These are phyloP conservation scores for Branchellion lobata DNA, from an alignment of 2,888 invertebrate genomes.

Conservation along the genomic window DNA sequence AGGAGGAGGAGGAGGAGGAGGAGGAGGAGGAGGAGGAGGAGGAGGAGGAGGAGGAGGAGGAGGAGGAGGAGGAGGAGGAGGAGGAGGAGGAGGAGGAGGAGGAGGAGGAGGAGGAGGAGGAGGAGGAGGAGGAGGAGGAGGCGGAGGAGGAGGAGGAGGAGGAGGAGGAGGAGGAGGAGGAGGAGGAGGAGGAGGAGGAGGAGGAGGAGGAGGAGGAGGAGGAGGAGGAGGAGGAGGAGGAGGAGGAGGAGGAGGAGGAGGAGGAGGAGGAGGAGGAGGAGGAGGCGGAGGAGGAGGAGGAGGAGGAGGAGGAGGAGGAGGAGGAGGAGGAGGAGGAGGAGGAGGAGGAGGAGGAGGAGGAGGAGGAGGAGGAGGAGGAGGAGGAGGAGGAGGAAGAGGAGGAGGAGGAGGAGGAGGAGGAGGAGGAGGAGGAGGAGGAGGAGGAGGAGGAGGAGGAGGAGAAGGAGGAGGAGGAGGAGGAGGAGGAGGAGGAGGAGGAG, in stretches of 20 bases:
- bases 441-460: too few relatives aligned
- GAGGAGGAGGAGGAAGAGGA: not conserved
- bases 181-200: not conserved
- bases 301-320: not conserved
- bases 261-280: too few relatives aligned
- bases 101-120: not conserved
- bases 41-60: not conserved
- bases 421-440: too few relatives aligned
- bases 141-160: too few relatives aligned
- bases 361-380: not conserved
- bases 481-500: conserved; percentile 28
- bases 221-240: not conserved
- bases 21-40: too few relatives aligned
- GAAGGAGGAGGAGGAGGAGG: too few relatives aligned
- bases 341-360: conserved; percentile 4
- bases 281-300: too few relatives aligned
- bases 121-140: too few relatives aligned
- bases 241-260: not conserved
- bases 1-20: too few relatives aligned
- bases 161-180: not conserved
- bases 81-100: not conserved
- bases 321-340: not conserved
- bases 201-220: not conserved
- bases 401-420: too few relatives aligned
- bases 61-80: not conserved